Evolutionary conservation across 2,888 invertebrate genomes (phyloP), one percentile per base, ranked within the genome.

Genomic region (Tachina fera): DNA sequence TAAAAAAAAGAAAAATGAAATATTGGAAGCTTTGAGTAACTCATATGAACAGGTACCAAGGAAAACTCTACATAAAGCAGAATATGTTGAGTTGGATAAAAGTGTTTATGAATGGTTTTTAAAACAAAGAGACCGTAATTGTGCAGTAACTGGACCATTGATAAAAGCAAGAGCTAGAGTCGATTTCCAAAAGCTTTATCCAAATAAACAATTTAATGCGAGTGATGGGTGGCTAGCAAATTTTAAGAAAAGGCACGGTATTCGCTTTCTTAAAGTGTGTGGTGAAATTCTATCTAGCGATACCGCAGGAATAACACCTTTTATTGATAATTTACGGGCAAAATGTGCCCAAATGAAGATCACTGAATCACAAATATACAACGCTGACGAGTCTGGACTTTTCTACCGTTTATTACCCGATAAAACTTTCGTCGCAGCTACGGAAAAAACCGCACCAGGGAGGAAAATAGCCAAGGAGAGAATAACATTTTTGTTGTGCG

Each of bases 211-310:
- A 22, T 22, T 22, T 22, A 22, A 22, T 22, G 22, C 22, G 22
- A 22, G 22, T 22, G 22, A 71, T 71, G 76, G 63, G 76, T 80
- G 67, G 76, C 49, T 80, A 60, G 56, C 63, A 22, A 22, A 22
- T 22, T 22, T 22, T 22, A 22, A 22, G 22, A 22, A 22, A 65
- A 61, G 71, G 43, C 56, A 83, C 72, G 77, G 70, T 53, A 77
- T 78, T 77, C 72, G 83, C 47, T 53, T 58, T 58, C 53, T 71
- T 2, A 72, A 72, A 83, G 72, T 84, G 61, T 84, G 63, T 65
- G 79, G 75, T 16, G 75, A 79, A 84, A 84, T 79, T 49, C 75
- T 75, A 51, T 78, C 74, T 68, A 77, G 77, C 60, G 77, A 83
- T 45, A 65, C 13, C 22, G 61, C 51, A 45, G 58, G 31, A 39